Conservation (phyloP, 2,113 vertebrate genomes). For the Zapornia atra region DNA sequence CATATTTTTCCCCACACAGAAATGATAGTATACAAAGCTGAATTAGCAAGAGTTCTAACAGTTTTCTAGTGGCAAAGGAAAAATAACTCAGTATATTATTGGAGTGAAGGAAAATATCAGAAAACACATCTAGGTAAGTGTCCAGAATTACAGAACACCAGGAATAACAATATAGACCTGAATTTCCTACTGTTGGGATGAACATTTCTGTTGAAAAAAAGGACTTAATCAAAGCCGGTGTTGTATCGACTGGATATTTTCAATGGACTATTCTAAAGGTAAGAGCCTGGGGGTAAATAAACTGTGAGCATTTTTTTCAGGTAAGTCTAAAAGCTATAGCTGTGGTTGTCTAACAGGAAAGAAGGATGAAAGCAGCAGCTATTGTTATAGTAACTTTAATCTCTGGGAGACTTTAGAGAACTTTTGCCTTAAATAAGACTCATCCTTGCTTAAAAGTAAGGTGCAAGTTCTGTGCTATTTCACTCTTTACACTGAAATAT, state of each 20-base stretch:
- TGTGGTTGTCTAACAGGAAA: neutral
- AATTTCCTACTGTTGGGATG: neutral
- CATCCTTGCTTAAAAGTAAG: neutral
- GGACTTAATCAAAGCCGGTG: neutral
- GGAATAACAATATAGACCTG: neutral
- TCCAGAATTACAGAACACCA: neutral
- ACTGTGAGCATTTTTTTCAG: neutral
- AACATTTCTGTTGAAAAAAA: conserved; percentile 4
- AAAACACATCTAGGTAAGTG: neutral
- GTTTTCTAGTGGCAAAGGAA: neutral
- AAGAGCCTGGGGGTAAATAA: neutral
- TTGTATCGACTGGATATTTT: neutral
- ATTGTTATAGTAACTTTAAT: neutral
- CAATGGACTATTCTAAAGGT: neutral
- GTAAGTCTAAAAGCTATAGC: neutral
- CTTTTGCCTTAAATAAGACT: neutral
- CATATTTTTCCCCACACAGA: neutral
- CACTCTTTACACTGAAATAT: neutral
- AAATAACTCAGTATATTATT: neutral
- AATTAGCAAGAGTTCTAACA: neutral
- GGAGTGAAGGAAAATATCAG: neutral
- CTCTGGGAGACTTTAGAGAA: neutral
- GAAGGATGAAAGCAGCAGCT: neutral
- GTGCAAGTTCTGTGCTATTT: neutral
- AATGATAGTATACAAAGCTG: neutral